Percentiles rank a stretch among this genome's conserved stretches.
These are phyloP conservation scores for Discoglossus pictus DNA, from an alignment of 2,797 vertebrate species.

Conservation along the genomic window DNA sequence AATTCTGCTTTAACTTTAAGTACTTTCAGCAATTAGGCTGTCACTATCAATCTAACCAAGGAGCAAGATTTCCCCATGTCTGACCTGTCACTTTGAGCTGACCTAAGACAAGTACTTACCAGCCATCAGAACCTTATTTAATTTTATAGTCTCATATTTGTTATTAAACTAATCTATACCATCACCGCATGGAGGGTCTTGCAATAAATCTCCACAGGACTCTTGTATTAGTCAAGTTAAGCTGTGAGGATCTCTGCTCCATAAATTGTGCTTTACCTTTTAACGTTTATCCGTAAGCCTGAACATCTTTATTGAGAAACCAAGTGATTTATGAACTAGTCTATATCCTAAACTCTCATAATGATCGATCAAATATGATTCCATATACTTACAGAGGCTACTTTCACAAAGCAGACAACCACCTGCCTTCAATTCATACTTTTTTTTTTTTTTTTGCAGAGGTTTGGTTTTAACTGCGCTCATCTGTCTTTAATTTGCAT, in stretches of 20 bases:
- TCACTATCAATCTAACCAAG: slow-evolving; percentile 43
- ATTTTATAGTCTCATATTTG: slow-evolving; percentile 59
- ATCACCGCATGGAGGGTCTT: slow-evolving; percentile 59
- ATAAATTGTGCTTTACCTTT: slow-evolving; percentile 60
- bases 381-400: slow-evolving; percentile 59
- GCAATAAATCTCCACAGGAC: slow-evolving; percentile 59
- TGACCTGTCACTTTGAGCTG: slow-evolving; percentile 50
- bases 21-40: slow-evolving; percentile 26
- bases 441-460: no score
- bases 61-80: slow-evolving; percentile 48
- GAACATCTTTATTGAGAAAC: slow-evolving; percentile 66
- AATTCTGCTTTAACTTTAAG: slow-evolving; percentile 21
- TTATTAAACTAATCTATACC: slow-evolving; percentile 60
- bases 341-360: slow-evolving; percentile 54
- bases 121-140: slow-evolving; percentile 57
- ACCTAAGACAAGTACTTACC: slow-evolving; percentile 55
- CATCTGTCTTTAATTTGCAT: slow-evolving; percentile 84
- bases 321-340: slow-evolving; percentile 69
- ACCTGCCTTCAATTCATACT: slow-evolving; percentile 75
- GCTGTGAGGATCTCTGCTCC: slow-evolving; percentile 63
- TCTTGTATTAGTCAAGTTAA: slow-evolving; percentile 61
- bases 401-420: slow-evolving; percentile 63
- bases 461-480: slow-evolving; percentile 74
- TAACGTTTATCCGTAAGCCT: slow-evolving; percentile 61
- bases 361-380: slow-evolving; percentile 64